These are phyloP conservation scores for Simalia tracyae DNA, from an alignment of 2,797 vertebrate genomes.

Conservation along the genomic window DNA sequence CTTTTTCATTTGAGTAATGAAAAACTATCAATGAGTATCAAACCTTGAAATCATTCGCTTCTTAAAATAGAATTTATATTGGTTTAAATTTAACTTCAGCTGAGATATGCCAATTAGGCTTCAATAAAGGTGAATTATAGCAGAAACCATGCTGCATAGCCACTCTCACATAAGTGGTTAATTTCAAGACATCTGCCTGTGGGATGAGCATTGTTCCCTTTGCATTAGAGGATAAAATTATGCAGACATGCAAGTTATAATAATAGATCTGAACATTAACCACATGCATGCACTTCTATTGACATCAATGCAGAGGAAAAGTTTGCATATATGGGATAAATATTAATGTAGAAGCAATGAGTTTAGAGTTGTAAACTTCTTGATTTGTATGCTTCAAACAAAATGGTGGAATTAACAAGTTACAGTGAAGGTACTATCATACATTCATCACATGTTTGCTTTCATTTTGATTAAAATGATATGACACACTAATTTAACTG, in stretches of 20 bases:
- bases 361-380: background rate
- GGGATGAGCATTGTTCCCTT: background rate
- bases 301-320: background rate
- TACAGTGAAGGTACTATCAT: background rate
- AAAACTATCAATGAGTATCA: background rate
- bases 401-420: background rate
- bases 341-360: background rate
- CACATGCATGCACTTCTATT: background rate
- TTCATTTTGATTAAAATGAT: background rate
- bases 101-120: background rate
- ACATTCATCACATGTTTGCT: fast-evolving
- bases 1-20: background rate
- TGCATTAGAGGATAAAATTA: background rate
- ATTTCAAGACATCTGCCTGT: background rate
- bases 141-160: background rate
- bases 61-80: background rate
- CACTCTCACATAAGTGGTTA: background rate
- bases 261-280: background rate
- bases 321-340: background rate
- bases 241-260: background rate
- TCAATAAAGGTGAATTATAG: background rate
- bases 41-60: background rate
- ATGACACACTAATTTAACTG: background rate
- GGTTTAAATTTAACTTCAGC: constrained; percentile 4
- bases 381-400: background rate